Conservation (phyloP, 2,113 vertebrate genomes). For the Ursus arctos region DNA sequence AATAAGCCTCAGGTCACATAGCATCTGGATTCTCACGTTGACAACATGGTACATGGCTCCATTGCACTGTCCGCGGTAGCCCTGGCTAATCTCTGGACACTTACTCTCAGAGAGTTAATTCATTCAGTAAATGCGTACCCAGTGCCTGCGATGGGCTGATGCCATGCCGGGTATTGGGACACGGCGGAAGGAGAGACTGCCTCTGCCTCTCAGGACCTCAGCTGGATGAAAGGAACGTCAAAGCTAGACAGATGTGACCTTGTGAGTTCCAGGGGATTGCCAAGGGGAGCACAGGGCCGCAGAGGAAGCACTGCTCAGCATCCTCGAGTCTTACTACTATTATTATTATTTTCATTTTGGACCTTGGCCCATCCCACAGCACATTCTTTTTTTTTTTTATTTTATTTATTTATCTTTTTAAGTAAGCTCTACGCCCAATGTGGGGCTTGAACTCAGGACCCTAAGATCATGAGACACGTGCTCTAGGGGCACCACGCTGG, state of each 20-base stretch:
- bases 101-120: not conserved
- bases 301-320: not conserved
- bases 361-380: not conserved
- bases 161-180: not conserved
- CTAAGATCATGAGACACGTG: not conserved
- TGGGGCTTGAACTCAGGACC: not conserved
- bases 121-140: not conserved
- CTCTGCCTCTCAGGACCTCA: not conserved
- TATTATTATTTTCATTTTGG: not conserved
- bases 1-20: not conserved
- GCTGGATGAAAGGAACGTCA: not conserved
- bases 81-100: not conserved
- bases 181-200: not conserved
- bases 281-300: not conserved
- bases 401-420: not conserved
- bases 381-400: not conserved
- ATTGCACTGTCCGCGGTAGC: not conserved
- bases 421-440: not conserved
- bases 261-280: not conserved
- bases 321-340: not conserved
- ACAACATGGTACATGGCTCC: not conserved
- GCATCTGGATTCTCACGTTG: not conserved
- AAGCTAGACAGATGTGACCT: not conserved
- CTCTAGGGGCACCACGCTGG: not conserved
- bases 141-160: not conserved